phyloP scores from a whole-genome alignment of 2,797 vertebrate genomes.

The Bufotes viridis region DNA sequence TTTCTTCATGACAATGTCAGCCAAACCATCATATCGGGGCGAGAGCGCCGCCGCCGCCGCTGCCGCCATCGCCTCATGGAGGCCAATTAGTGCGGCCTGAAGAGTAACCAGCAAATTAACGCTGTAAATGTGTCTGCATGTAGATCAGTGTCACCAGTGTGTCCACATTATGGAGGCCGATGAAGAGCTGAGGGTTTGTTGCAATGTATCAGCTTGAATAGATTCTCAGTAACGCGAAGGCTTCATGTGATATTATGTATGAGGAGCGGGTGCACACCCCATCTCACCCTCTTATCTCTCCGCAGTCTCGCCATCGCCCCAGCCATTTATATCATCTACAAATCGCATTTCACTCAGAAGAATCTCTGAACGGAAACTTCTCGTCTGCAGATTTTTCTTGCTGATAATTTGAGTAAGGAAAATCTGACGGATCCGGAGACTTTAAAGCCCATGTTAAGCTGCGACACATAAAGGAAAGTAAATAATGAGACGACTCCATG shows the following conservation, averaged over 20 bases:
- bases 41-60: neutral
- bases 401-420: slow-evolving; percentile 41
- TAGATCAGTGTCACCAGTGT: too few species aligned
- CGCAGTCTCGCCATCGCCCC: neutral
- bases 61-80: neutral
- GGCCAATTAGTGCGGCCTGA: slow-evolving; percentile 43
- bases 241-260: too few species aligned
- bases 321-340: slow-evolving; percentile 10
- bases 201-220: too few species aligned
- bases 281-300: slow-evolving; percentile 22
- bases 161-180: too few species aligned
- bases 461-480: slow-evolving; percentile 1
- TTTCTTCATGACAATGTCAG: slow-evolving; percentile 50
- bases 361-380: neutral
- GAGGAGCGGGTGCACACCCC: too few species aligned
- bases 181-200: too few species aligned
- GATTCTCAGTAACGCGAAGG: too few species aligned
- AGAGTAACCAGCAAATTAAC: slow-evolving; percentile 45
- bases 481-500: slow-evolving; percentile 33
- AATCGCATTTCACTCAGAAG: slow-evolving; percentile 31
- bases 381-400: slow-evolving; percentile 2
- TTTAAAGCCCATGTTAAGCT: slow-evolving; percentile 8
- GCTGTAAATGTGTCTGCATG: neutral
- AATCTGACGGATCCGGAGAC: slow-evolving; percentile 5
- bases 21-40: slow-evolving; percentile 10